phyloP scores from a whole-genome alignment of 2,797 vertebrate species.

The Artibeus jamaicensis region DNA sequence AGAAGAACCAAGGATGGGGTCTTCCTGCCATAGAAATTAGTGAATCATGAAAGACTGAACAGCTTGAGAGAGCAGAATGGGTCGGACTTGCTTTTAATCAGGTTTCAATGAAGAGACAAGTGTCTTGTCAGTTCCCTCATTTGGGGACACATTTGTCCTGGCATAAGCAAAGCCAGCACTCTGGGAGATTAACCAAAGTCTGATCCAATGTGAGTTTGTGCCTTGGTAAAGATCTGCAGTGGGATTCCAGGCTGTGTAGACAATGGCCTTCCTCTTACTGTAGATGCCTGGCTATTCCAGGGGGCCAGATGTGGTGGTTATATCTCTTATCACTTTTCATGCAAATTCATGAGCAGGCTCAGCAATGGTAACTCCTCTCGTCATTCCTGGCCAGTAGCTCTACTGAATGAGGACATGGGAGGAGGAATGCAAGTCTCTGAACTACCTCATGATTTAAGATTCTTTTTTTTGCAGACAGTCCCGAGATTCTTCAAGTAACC shows the following conservation, averaged over 20 bases:
- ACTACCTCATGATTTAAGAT: conserved; percentile 19
- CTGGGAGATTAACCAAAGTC: neutral
- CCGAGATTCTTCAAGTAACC: neutral
- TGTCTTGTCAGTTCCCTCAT: conserved; percentile 46
- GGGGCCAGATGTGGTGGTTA: neutral
- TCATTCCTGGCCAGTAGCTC: conserved; percentile 20
- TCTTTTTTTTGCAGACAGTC: conserved; percentile 28
- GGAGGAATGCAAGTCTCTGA: neutral
- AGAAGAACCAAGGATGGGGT: neutral
- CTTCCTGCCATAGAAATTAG: neutral
- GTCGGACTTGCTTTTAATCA: neutral
- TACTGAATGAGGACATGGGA: neutral
- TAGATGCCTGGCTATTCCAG: neutral
- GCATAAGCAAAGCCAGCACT: conserved; percentile 58
- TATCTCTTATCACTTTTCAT: neutral
- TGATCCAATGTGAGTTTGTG: conserved; percentile 39
- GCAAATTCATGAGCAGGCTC: conserved; percentile 23
- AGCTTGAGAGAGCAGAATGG: conserved; percentile 49
- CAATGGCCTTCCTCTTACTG: conserved; percentile 8
- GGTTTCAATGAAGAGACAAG: conserved; percentile 56
- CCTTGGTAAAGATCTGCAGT: conserved; percentile 25
- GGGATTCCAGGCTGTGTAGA: neutral
- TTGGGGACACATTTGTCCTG: conserved; percentile 67
- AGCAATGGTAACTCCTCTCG: conserved; percentile 7
- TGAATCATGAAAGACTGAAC: conserved; percentile 43